Base-by-base conservation (phyloP, 2,888 invertebrate species). In the Agrochola lychnidis region DNA sequence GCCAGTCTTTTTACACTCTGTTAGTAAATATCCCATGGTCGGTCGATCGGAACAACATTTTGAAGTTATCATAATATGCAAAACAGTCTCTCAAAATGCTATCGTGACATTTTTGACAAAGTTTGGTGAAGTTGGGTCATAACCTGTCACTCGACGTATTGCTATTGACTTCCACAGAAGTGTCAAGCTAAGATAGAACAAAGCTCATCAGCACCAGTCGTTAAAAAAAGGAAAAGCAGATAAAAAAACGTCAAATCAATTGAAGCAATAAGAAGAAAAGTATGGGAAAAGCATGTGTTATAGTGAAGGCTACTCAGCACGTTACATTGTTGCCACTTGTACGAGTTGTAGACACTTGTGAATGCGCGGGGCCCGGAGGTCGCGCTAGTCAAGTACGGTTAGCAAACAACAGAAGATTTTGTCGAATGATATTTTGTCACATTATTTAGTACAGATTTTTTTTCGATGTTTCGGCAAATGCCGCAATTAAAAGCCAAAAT, bases 291-390 rank as follows among this genome's bases (percentile, higher is more conserved):
- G 66, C 72, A 79, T 64, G 79, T 79, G 76, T 76, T 72, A 76
- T 30, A 57, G 56, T 70, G 73, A 85, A 67, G 73, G 69, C 76
- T 72, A 62, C 19, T 81, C 66, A 57, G 71, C 69, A 59, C 53
- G 71, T 64, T 42, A 71, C 75, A 83, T 79, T 67, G 81, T 84
- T 61, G 81, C 69, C 77, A 78, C 73, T 81, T n/a, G 70, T 84
- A 70, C 63, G 69, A 70, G 72, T 77, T 78, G 85, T 74, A 66
- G 79, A 86, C 85, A 81, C 85, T 84, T 68, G 76, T 61, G 76
- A 62, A 14, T 12, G 57, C 63, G 75, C 75, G 69, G 75, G 36
- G 74, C 79, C 57, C 70, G 51, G 74, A 74, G 81, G 81, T 83
- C 84, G 81, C 48, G 72, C 73, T 84, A 71, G 68, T 51, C 71